Evolutionary conservation across 2,113 vertebrate genomes (phyloP), one percentile per base, ranked within the genome.

Genomic region (Garra rufa): DNA sequence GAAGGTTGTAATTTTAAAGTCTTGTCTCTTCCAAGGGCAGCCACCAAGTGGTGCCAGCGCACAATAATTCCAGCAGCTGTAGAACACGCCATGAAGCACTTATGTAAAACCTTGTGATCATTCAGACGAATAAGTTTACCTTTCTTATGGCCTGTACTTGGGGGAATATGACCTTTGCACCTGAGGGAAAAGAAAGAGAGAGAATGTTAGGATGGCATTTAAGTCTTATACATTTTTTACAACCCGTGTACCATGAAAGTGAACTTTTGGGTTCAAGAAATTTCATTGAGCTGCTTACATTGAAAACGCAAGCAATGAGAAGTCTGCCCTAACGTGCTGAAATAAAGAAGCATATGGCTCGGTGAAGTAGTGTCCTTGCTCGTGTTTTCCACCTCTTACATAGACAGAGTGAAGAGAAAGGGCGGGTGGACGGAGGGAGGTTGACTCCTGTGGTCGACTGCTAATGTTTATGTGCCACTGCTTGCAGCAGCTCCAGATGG

Each of bases 401-500:
- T 6, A 26, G n/a, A 76, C 13, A 10, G 5, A 50, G n/a, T 77
- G 38, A 77, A 61, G 75, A 69, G 65, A 83, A 81, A 83, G 81
- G 76, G 70, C 63, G 7, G 19, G 43, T 46, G 26, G 50, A 73
- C 34, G 24, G 70, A 81, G 52, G 61, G 73, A 76, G 65, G 44
- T 75, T 46, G 84, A 77, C 85, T 82, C 78, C 85, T 44, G 83
- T 63, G 67, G 61, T 57, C 63, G 19, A 50, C 50, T 82, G 43
- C 71, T 88, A 85, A 83, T 88, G 77, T 86, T 85, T 85, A 69
- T 46, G 67, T 85, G 81, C 81, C 67, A 76, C 70, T 83, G 86
- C 57, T 83, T 83, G 79, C 81, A 83, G 63, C 52, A 84, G 84
- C 82, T 77, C 87, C 87, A 88, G 87, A 88, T 88, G 87, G 87